phyloP scores from a whole-genome alignment of 2,113 vertebrate genomes.

The Ceuthmochares aereus region DNA sequence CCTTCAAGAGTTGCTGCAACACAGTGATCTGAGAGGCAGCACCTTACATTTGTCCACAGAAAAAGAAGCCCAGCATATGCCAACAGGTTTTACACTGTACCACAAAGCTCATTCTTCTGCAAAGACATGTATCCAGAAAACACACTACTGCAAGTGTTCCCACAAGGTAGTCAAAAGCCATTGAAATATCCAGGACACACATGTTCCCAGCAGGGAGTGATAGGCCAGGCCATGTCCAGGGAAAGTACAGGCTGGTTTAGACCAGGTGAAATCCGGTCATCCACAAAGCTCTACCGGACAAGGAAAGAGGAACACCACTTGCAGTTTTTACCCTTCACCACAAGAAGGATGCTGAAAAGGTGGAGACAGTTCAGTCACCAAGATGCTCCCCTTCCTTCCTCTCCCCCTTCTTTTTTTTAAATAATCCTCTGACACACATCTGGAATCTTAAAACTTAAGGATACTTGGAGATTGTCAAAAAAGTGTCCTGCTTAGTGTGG shows the following conservation, averaged over 20 bases:
- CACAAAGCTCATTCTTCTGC: not conserved
- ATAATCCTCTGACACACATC: not conserved
- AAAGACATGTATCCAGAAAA: not conserved
- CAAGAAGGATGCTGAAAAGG: not conserved
- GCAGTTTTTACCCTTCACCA: not conserved
- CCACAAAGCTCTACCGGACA: not conserved
- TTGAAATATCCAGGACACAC: not conserved
- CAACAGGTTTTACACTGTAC: not conserved
- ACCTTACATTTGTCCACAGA: not conserved
- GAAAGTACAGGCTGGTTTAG: not conserved
- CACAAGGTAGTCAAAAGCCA: not conserved
- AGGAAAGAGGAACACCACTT: accelerated
- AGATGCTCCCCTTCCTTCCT: not conserved
- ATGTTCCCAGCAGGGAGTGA: not conserved
- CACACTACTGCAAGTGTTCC: accelerated
- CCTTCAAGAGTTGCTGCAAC: not conserved
- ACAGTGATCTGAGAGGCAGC: not conserved
- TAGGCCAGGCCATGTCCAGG: not conserved
- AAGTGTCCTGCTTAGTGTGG: not conserved
- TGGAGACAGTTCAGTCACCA: not conserved
- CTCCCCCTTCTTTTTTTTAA: not conserved
- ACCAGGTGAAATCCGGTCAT: not conserved
- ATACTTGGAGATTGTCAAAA: not conserved
- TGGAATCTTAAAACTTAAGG: not conserved
- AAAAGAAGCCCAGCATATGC: accelerated